Evolutionary conservation across 2,113 vertebrate genomes (phyloP).

Genomic region (Ceyx melanurus): DNA sequence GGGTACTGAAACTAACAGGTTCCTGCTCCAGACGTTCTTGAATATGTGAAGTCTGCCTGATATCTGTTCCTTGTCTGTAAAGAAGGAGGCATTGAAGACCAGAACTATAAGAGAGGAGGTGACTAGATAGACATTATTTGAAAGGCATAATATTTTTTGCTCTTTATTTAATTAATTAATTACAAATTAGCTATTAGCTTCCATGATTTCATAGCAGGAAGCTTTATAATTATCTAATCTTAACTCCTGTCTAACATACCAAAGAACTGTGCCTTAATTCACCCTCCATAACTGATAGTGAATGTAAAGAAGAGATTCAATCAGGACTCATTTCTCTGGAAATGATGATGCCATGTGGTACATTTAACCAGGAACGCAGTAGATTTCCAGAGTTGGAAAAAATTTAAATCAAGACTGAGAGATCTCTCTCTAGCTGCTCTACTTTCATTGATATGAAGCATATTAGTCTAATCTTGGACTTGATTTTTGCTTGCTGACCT

Average conservation of each 20-base stretch:
- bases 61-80: not conserved
- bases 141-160: not conserved
- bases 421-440: not conserved
- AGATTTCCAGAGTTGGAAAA: not conserved
- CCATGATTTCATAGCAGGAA: conserved; percentile 14
- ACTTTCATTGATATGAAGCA: not conserved
- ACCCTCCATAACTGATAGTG: not conserved
- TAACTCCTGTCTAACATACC: not conserved
- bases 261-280: not conserved
- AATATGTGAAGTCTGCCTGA: not conserved
- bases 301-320: not conserved
- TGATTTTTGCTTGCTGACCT: not conserved
- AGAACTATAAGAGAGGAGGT: not conserved
- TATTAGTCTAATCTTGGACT: not conserved
- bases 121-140: not conserved
- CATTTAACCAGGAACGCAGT: not conserved
- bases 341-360: not conserved
- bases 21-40: not conserved
- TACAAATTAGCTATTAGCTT: conserved; percentile 37
- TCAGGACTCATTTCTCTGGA: not conserved
- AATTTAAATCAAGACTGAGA: not conserved
- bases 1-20: not conserved
- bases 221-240: conserved; percentile 22
- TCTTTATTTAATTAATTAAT: conserved; percentile 48
- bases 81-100: not conserved